Percentiles rank a stretch among this genome's conserved stretches.
These are phyloP conservation scores for Microctenopoma steveboyesi DNA, from an alignment of 2,797 vertebrate species.

Conservation along the genomic window DNA sequence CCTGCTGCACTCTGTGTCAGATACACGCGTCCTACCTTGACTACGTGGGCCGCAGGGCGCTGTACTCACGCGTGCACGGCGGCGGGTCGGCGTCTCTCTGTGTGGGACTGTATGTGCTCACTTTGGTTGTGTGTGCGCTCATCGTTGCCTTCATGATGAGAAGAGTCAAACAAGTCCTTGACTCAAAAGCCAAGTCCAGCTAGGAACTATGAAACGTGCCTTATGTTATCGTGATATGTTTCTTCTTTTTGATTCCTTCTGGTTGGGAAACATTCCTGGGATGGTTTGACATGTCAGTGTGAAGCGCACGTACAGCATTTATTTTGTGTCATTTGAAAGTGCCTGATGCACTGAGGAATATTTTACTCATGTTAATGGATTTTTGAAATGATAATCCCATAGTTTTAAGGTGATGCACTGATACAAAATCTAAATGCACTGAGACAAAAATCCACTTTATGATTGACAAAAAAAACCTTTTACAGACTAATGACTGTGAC, in stretches of 20 bases:
- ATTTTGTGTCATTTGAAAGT: not conserved
- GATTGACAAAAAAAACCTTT: no score
- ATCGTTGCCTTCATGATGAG: slow-evolving; percentile 80
- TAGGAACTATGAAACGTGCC: slow-evolving; percentile 12
- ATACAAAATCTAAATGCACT: no score
- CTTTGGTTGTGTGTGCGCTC: slow-evolving; percentile 72
- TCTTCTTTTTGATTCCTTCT: no score
- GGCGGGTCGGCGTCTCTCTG: slow-evolving; percentile 76
- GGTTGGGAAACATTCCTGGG: not conserved
- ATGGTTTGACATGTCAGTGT: not conserved
- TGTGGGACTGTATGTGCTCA: slow-evolving; percentile 79
- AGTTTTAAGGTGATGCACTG: not conserved
- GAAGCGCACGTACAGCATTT: no score
- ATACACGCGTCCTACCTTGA: slow-evolving; percentile 89
- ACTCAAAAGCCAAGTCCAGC: slow-evolving; percentile 70
- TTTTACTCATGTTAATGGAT: no score
- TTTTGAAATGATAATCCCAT: not conserved
- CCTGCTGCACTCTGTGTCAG: slow-evolving; percentile 90
- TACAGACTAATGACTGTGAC: no score
- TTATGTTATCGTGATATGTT: no score
- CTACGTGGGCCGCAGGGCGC: slow-evolving; percentile 78
- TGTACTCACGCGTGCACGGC: slow-evolving; percentile 84
- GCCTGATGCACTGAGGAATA: no score
- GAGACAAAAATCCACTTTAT: not conserved
- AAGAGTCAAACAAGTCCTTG: slow-evolving; percentile 79